Evolutionary conservation across 2,797 vertebrate species (phyloP).

Genomic region (Gymnothorax javanicus): DNA sequence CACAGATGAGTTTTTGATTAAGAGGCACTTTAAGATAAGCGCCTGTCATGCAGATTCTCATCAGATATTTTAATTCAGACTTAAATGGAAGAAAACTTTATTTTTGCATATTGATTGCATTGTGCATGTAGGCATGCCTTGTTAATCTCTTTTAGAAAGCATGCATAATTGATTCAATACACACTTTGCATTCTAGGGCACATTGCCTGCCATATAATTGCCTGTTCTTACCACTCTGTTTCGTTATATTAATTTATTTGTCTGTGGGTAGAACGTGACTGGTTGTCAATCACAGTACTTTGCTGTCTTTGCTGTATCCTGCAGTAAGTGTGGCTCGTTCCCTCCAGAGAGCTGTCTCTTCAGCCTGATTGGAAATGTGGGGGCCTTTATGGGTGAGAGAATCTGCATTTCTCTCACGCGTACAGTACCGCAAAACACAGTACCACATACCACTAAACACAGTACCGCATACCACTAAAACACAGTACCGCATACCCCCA

Average conservation of each 20-base stretch:
- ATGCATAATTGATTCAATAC: too few relatives aligned
- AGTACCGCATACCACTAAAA: too few relatives aligned
- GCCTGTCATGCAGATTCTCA: not conserved
- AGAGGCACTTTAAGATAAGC: not conserved
- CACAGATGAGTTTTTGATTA: not conserved
- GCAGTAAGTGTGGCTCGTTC: constrained; percentile 88
- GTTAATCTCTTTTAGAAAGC: not conserved
- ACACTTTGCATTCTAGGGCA: too few relatives aligned
- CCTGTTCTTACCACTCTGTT: too few relatives aligned
- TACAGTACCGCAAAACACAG: not conserved
- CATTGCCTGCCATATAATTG: too few relatives aligned
- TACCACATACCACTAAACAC: not conserved
- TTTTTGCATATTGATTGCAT: not conserved
- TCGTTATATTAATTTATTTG: not conserved
- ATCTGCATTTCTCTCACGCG: too few relatives aligned
- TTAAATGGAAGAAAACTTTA: not conserved
- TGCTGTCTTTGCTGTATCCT: constrained; percentile 28
- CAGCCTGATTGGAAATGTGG: constrained; percentile 89
- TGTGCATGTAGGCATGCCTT: not conserved
- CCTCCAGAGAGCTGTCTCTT: constrained; percentile 93
- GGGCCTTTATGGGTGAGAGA: constrained; percentile 89
- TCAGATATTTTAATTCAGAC: not conserved
- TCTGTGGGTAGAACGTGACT: not conserved
- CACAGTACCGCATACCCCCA: too few relatives aligned
- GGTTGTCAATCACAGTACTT: constrained; percentile 10